Evolutionary conservation across 2,888 invertebrate species (phyloP).

Genomic region (Maniola hyperantus): DNA sequence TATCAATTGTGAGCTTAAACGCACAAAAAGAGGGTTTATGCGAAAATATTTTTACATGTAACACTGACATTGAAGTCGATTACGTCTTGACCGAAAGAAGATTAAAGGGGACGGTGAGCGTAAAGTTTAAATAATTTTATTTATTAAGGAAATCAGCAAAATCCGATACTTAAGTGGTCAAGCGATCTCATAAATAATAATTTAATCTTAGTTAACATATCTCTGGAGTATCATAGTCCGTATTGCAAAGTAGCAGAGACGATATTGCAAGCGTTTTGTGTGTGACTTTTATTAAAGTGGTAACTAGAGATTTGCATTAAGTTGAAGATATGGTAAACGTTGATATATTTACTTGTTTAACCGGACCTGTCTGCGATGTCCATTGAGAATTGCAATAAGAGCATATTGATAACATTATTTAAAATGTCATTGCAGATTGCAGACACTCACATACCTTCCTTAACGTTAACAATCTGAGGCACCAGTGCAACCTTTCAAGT

Average conservation of each 20-base stretch:
- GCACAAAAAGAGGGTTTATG: conserved; percentile 58
- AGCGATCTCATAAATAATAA: conserved; percentile 48
- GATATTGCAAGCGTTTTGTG: conserved; percentile 10
- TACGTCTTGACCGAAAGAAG: conserved; percentile 60
- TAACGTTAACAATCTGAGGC: not conserved
- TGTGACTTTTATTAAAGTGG: conserved; percentile 26
- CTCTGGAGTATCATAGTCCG: conserved; percentile 29
- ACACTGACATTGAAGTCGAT: conserved; percentile 48
- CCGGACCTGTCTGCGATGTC: conserved; percentile 22
- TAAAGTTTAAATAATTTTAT: conserved; percentile 49
- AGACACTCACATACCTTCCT: not conserved
- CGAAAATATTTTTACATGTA: conserved; percentile 69
- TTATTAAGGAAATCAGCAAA: conserved; percentile 56
- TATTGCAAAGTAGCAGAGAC: conserved; percentile 31
- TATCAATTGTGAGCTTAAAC: conserved; percentile 65
- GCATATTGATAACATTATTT: conserved; percentile 4
- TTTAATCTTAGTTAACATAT: conserved; percentile 44
- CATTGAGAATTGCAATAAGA: conserved; percentile 14
- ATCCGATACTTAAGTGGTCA: conserved; percentile 44
- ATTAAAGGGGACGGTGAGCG: conserved; percentile 46
- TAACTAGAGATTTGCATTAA: conserved; percentile 43
- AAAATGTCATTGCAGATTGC: not conserved
- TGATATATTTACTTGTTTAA: conserved; percentile 44
- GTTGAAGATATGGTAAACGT: conserved; percentile 40
- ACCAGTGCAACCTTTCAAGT: not conserved